phyloP scores from a whole-genome alignment of 2,113 vertebrate species.

The Salvelinus alpinus region DNA sequence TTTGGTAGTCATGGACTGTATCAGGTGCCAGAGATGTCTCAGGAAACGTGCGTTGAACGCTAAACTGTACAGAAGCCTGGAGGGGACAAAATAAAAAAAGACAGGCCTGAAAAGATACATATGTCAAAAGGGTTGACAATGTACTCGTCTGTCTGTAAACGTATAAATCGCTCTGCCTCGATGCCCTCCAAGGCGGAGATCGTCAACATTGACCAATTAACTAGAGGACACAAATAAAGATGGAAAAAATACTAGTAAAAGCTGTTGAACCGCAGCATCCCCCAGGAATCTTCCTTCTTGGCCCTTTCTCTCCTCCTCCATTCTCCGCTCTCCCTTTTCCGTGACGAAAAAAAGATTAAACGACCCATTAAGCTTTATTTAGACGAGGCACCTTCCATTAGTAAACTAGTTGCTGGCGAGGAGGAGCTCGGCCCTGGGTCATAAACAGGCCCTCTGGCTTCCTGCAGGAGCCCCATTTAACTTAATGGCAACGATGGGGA shows the following conservation, averaged over 20 bases:
- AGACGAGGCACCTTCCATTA: constrained; percentile 81
- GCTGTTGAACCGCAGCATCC: constrained; percentile 46
- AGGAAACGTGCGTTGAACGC: constrained; percentile 97
- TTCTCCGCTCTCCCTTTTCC: constrained; percentile 51
- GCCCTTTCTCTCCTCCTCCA: constrained; percentile 43
- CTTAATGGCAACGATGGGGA: constrained; percentile 77
- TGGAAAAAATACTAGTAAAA: constrained; percentile 27
- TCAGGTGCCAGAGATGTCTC: constrained; percentile 93
- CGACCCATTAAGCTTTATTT: constrained; percentile 90
- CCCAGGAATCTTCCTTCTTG: constrained; percentile 61
- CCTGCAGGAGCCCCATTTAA: constrained; percentile 81
- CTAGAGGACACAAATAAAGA: constrained; percentile 44
- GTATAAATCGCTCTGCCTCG: constrained; percentile 32
- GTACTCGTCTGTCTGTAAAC: too few species aligned
- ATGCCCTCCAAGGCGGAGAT: constrained; percentile 30
- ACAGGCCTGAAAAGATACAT: constrained; percentile 22
- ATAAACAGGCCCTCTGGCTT: constrained; percentile 80
- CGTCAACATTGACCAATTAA: constrained; percentile 51
- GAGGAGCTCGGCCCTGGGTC: constrained; percentile 73
- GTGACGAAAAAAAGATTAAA: constrained; percentile 76
- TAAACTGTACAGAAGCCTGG: constrained; percentile 95
- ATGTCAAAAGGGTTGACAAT: too few species aligned
- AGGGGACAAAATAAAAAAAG: constrained; percentile 45
- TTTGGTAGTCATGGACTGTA: constrained; percentile 95
- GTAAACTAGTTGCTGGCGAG: constrained; percentile 82